These are phyloP conservation scores for Esox niger DNA, from an alignment of 2,113 vertebrate genomes.

Conservation along the genomic window DNA sequence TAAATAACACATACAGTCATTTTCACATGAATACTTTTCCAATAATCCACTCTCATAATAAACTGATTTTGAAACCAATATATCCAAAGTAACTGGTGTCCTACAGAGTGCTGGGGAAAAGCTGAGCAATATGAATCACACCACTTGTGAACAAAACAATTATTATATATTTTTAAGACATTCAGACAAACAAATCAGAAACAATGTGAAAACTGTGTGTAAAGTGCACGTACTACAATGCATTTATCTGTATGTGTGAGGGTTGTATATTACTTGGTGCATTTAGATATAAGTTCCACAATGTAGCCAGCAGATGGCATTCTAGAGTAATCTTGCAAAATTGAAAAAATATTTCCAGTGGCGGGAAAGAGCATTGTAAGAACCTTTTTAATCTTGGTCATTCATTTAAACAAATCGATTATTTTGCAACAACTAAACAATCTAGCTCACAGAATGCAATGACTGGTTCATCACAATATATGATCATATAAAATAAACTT, in stretches of 20 bases:
- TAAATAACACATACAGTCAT: neutral
- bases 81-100: neutral
- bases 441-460: conserved; percentile 7
- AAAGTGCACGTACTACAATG: conserved; percentile 16
- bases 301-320: conserved; percentile 60
- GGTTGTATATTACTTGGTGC: neutral
- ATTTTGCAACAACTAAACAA: neutral
- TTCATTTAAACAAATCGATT: neutral
- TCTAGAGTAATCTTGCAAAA: conserved; percentile 52
- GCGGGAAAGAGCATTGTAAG: conserved; percentile 62
- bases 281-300: conserved; percentile 58
- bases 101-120: neutral
- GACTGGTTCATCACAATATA: neutral
- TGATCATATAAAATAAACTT: conserved; percentile 11
- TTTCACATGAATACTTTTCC: neutral
- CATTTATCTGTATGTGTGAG: conserved; percentile 14
- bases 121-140: neutral
- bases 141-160: no score
- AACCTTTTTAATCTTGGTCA: conserved; percentile 52
- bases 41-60: neutral
- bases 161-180: no score
- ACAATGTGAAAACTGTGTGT: conserved; percentile 8
- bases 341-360: conserved; percentile 30
- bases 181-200: no score
- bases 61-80: neutral